Evolutionary conservation across 2,888 invertebrate genomes (phyloP).

Genomic region (Drosophila cognata): DNA sequence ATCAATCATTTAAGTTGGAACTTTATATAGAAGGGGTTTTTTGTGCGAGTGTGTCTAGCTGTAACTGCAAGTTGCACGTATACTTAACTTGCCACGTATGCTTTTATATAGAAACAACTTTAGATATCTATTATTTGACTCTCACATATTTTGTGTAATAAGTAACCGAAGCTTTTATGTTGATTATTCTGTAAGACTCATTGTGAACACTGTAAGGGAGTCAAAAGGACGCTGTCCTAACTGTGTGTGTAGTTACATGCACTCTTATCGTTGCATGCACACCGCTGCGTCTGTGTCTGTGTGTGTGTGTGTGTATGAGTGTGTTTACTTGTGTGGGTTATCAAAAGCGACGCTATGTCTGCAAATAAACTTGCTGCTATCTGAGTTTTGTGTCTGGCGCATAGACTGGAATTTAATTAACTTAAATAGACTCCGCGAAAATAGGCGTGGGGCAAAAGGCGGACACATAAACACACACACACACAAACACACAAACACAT

Average conservation of each 20-base stretch:
- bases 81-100: conserved; percentile 51
- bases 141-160: conserved; percentile 57
- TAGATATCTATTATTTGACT: conserved; percentile 18
- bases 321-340: conserved; percentile 42
- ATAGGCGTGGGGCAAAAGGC: conserved; percentile 29
- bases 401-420: conserved; percentile 78
- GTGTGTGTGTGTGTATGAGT: conserved; percentile 7
- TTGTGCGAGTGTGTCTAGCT: not conserved
- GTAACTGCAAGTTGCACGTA: conserved; percentile 43
- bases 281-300: conserved; percentile 30
- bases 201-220: conserved; percentile 49
- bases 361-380: conserved; percentile 72
- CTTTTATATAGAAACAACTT: conserved; percentile 1
- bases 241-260: conserved; percentile 44
- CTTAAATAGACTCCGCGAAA: conserved; percentile 72
- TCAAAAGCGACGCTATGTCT: conserved; percentile 65
- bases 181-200: conserved; percentile 72
- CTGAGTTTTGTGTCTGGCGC: conserved; percentile 58
- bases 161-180: conserved; percentile 77
- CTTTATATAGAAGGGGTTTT: not conserved
- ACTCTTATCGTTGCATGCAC: conserved; percentile 65
- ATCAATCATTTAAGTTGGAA: not conserved
- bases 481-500: not conserved
- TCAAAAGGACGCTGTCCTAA: conserved; percentile 41
- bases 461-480: not conserved